Percentiles rank a stretch among this genome's conserved stretches.
These are phyloP conservation scores for Clarias laeviceps DNA, from an alignment of 2,797 vertebrate genomes.

Conservation along the genomic window DNA sequence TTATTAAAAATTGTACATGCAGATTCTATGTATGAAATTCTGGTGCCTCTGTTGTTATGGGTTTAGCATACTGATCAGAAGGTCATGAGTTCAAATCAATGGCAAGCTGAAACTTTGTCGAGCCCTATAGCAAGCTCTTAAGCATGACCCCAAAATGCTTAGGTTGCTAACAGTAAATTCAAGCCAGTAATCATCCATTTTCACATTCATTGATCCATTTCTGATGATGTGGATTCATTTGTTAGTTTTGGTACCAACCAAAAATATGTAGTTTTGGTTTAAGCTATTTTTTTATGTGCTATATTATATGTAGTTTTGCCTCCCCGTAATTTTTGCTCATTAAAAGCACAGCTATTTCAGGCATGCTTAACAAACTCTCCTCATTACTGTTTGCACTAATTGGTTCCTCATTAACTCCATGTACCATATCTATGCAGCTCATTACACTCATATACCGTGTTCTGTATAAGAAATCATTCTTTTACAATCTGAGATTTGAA, in stretches of 20 bases:
- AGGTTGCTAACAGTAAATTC: neutral
- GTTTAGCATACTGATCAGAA: neutral
- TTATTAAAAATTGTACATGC: neutral
- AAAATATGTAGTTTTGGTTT: neutral
- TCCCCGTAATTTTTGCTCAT: neutral
- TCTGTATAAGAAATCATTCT: neutral
- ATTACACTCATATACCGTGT: neutral
- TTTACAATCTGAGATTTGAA: no score
- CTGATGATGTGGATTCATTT: neutral
- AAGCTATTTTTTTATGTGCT: neutral
- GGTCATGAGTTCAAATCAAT: constrained; percentile 2
- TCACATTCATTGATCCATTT: neutral
- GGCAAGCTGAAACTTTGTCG: neutral
- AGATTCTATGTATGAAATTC: neutral
- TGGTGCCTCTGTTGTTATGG: neutral
- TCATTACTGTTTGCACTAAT: neutral
- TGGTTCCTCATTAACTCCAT: neutral
- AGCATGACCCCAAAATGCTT: neutral
- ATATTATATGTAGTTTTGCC: neutral
- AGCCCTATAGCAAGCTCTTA: neutral
- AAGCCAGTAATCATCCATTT: neutral
- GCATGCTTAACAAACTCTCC: neutral
- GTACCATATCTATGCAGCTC: neutral
- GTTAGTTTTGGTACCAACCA: neutral
- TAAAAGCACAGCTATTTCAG: neutral